These are phyloP conservation scores for Heloderma charlesbogerti DNA, from an alignment of 2,113 vertebrate genomes.

Conservation along the genomic window DNA sequence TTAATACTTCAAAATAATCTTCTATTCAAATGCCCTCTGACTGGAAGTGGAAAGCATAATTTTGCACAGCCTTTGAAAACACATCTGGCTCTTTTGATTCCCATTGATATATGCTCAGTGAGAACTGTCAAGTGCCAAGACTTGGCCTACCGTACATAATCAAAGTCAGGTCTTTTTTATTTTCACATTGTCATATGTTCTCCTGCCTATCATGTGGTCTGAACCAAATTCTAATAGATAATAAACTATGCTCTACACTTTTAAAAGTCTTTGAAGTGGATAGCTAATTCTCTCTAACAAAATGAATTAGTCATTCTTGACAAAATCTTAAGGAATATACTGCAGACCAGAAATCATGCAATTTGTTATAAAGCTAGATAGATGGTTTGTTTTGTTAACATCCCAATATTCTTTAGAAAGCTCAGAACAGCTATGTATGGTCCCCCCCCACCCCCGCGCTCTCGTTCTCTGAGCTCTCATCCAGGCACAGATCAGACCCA, in stretches of 20 bases:
- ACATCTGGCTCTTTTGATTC: slow-evolving; percentile 24
- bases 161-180: not conserved
- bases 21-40: slow-evolving; percentile 29
- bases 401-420: not conserved
- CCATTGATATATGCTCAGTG: not conserved
- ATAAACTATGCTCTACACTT: not conserved
- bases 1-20: slow-evolving; percentile 13
- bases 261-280: not conserved
- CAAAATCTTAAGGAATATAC: not conserved
- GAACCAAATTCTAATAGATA: not conserved
- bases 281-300: not conserved
- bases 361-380: not conserved
- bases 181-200: not conserved
- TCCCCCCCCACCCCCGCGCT: too few species aligned
- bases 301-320: not conserved
- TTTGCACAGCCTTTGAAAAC: slow-evolving; percentile 13
- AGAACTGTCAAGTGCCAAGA: not conserved
- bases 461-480: not conserved
- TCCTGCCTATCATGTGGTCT: not conserved
- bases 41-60: slow-evolving; percentile 12
- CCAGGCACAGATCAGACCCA: not conserved
- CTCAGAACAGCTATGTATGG: not conserved
- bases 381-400: not conserved
- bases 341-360: not conserved
- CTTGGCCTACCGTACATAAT: slow-evolving; percentile 8